Percentiles rank a stretch among this genome's conserved stretches.
phyloP scores from a whole-genome alignment of 2,888 invertebrate genomes.

The Altica lythri region DNA sequence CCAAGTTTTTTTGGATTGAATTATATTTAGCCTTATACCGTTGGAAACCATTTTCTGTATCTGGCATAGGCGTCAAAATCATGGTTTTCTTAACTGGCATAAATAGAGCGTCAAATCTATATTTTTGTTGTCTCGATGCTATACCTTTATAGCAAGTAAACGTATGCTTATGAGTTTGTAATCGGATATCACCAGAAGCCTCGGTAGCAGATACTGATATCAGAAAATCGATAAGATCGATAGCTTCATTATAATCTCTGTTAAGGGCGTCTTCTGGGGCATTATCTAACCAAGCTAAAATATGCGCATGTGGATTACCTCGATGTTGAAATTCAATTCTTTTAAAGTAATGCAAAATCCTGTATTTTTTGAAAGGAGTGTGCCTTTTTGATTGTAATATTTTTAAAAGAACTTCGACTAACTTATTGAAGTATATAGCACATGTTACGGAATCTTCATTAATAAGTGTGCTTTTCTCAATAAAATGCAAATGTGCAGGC shows the following conservation, averaged over 20 bases:
- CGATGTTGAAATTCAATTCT: constrained; percentile 51
- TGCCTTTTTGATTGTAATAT: constrained; percentile 41
- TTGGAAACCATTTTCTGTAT: constrained; percentile 16
- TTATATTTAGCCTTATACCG: no score
- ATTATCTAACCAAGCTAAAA: constrained; percentile 50
- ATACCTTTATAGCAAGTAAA: constrained; percentile 45
- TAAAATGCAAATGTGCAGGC: not conserved
- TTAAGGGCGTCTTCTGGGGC: constrained; percentile 37
- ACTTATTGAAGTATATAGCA: constrained; percentile 43
- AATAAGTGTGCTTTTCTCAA: not conserved
- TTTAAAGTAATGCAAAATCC: constrained; percentile 46
- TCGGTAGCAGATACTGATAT: constrained; percentile 40
- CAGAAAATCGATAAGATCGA: constrained; percentile 42
- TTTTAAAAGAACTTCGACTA: constrained; percentile 44
- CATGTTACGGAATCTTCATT: constrained; percentile 32
- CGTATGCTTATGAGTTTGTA: constrained; percentile 46
- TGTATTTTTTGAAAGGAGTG: constrained; percentile 47
- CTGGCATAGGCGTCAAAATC: constrained; percentile 39
- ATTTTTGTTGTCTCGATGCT: constrained; percentile 21
- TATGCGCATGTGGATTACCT: constrained; percentile 47
- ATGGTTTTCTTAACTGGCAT: constrained; percentile 41
- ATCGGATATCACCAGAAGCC: constrained; percentile 40
- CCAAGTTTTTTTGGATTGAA: constrained; percentile 31
- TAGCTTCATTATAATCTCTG: constrained; percentile 25
- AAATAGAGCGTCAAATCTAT: constrained; percentile 48